Evolutionary conservation across 2,888 invertebrate genomes (phyloP).

Genomic region (Chymomyza caudatula): DNA sequence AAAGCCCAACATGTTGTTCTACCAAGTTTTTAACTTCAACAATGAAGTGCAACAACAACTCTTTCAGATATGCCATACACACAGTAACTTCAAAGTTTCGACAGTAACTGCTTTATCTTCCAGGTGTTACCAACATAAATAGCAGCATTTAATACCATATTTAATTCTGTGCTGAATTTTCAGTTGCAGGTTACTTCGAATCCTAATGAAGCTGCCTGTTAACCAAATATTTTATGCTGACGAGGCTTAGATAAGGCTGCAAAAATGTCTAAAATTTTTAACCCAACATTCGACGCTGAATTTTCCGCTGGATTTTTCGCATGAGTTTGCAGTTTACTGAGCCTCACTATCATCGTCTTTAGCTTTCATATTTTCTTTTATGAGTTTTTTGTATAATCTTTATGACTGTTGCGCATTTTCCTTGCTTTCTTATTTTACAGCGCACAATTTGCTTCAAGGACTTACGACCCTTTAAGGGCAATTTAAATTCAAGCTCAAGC

Average conservation of each 20-base stretch:
- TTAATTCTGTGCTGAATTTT: slow-evolving; percentile 33
- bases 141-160: slow-evolving; percentile 53
- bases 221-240: not conserved
- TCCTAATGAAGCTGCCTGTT: not conserved
- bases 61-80: not conserved
- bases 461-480: slow-evolving; percentile 49
- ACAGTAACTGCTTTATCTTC: slow-evolving; percentile 3
- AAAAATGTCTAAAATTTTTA: not conserved
- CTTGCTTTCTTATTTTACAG: slow-evolving; percentile 16
- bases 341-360: slow-evolving; percentile 40
- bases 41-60: not conserved
- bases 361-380: slow-evolving; percentile 54
- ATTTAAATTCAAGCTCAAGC: slow-evolving; percentile 65
- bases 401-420: slow-evolving; percentile 37
- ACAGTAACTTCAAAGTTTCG: not conserved
- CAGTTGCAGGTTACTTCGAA: not conserved
- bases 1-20: slow-evolving; percentile 34
- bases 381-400: slow-evolving; percentile 62
- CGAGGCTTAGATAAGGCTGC: not conserved
- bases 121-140: slow-evolving; percentile 18
- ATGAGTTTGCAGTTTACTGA: slow-evolving; percentile 56
- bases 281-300: slow-evolving; percentile 16
- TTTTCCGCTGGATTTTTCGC: slow-evolving; percentile 40
- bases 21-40: slow-evolving; percentile 46
- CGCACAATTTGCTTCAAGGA: slow-evolving; percentile 31